Evolutionary conservation across 2,113 vertebrate species (phyloP).

Genomic region (Ameiurus melas): DNA sequence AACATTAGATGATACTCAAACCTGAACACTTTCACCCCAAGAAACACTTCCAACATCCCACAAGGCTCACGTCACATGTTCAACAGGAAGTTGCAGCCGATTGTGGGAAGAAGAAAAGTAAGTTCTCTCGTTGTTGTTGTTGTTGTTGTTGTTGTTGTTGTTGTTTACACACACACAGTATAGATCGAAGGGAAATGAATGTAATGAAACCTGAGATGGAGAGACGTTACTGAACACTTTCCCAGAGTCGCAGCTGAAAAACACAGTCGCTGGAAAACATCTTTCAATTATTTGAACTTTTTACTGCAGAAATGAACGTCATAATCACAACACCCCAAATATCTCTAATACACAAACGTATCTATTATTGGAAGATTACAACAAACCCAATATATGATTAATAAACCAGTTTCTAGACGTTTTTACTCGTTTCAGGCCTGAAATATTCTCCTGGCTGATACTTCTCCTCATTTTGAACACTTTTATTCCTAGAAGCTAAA

Average conservation of each 20-base stretch:
- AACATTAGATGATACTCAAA: background rate
- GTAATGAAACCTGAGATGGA: too few relatives aligned
- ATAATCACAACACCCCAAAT: too few relatives aligned
- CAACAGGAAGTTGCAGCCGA: background rate
- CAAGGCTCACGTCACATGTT: background rate
- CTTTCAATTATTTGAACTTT: too few relatives aligned
- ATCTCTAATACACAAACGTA: too few relatives aligned
- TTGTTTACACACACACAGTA: too few relatives aligned
- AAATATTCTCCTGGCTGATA: too few relatives aligned
- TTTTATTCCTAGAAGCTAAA: too few relatives aligned
- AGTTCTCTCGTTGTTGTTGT: background rate
- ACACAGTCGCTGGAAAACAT: too few relatives aligned
- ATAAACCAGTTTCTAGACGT: background rate
- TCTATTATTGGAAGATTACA: background rate
- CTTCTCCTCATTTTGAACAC: too few relatives aligned
- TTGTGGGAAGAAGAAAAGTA: background rate
- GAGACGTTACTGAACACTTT: background rate
- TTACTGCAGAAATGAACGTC: too few relatives aligned
- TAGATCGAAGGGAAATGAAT: too few relatives aligned
- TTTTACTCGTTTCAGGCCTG: background rate
- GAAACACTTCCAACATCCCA: background rate
- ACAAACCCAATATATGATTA: background rate
- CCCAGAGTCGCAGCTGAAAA: background rate
- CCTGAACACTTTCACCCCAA: background rate
- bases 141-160: too few relatives aligned